phyloP scores from a whole-genome alignment of 1,140 invertebrate genomes.

The Plectrocnemia conspersa region DNA sequence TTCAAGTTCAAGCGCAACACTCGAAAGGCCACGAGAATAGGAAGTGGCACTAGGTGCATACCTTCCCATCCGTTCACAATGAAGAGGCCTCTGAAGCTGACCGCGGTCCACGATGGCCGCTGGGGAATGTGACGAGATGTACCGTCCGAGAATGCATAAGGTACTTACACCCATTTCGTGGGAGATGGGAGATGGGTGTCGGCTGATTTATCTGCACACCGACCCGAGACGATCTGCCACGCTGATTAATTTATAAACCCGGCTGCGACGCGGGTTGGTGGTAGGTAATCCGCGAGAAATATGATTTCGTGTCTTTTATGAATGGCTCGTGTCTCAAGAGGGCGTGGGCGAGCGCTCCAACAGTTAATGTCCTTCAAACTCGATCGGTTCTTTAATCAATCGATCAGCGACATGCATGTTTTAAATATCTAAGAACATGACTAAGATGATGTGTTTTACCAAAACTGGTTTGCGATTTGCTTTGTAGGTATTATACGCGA shows the following conservation, averaged over 20 bases:
- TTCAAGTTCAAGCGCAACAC: constrained; percentile 27
- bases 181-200: constrained; percentile 26
- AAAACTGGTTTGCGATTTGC: no score
- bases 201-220: constrained; percentile 22
- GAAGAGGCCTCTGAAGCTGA: not conserved
- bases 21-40: constrained; percentile 19
- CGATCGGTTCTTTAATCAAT: no score
- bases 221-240: not conserved
- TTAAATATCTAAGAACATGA: no score
- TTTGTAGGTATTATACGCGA: no score
- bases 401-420: no score
- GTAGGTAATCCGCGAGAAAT: not conserved
- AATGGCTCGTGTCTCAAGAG: no score
- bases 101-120: not conserved
- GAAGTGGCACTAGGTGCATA: constrained; percentile 18
- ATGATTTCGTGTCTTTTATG: not conserved
- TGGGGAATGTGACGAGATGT: constrained; percentile 7
- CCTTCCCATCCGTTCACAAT: constrained; percentile 11
- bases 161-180: not conserved
- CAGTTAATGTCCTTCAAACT: no score
- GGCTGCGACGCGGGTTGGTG: not conserved
- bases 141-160: constrained; percentile 1
- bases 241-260: constrained; percentile 29
- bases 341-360: no score
- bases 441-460: no score